A percentile compares a stretch with the other conserved stretches of the same genome.
Conservation (phyloP, 2,113 vertebrate genomes). For the Tricholaema leucomelas region DNA sequence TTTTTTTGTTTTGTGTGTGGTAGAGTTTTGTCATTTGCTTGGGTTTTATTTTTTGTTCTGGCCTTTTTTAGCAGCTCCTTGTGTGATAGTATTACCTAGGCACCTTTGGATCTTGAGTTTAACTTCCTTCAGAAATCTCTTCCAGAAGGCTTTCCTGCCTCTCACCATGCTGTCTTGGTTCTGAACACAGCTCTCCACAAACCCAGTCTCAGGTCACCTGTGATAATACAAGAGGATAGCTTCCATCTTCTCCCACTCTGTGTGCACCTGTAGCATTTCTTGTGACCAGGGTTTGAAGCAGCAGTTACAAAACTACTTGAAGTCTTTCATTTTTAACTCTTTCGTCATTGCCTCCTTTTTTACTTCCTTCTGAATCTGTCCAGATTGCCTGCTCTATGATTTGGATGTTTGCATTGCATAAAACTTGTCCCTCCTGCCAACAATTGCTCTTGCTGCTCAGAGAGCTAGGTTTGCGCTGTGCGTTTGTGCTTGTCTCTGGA, state of each 20-base stretch:
- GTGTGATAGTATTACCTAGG: neutral
- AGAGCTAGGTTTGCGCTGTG: neutral
- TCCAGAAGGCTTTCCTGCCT: neutral
- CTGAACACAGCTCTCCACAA: neutral
- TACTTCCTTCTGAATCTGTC: neutral
- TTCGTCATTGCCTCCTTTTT: neutral
- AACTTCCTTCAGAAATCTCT: neutral
- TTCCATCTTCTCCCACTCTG: neutral
- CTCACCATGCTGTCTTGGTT: neutral
- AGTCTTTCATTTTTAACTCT: neutral
- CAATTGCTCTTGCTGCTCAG: accelerated
- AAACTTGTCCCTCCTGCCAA: neutral
- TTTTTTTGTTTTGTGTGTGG: neutral
- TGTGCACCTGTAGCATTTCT: neutral
- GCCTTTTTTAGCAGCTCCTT: neutral
- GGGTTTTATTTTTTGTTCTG: neutral
- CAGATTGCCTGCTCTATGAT: neutral
- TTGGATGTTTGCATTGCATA: neutral
- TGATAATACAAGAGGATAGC: accelerated
- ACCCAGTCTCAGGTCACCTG: accelerated
- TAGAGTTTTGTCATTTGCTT: neutral
- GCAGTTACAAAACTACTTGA: neutral
- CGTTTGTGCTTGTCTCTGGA: neutral
- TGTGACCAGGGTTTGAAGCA: neutral
- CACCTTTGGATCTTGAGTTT: neutral